Evolutionary conservation across 2,888 invertebrate species (phyloP), one percentile per base, ranked within the genome.

Genomic region (Leucophenga maculata): DNA sequence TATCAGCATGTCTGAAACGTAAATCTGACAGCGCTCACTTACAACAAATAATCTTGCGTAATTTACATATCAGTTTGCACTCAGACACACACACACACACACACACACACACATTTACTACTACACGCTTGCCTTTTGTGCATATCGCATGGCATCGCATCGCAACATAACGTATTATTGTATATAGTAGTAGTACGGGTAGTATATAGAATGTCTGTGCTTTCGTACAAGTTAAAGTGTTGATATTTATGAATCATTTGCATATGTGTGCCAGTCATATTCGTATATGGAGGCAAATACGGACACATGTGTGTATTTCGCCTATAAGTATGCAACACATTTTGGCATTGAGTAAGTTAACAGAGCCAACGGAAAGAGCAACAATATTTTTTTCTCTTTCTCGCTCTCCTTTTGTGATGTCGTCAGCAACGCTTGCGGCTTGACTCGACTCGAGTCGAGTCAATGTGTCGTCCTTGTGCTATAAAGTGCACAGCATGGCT

Each of bases 161-260:
- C n/a, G n/a, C n/a, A n/a, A 26, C 26, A 4, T 26, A 26, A 52
- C 65, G 32, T 16, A 16, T 26, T 39, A 18, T 39, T 32, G 18
- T 39, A 60, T 14, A n/a, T 50, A 8, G 16, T n/a, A 16, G 60
- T 18, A 60, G 31, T 3, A 4, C 26, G 8, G 11, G 8, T 39
- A 11, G 1, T 6, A 39, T 8, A 39, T 39, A 11, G 39, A 11
- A 11, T 39, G 39, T 39, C 9, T 39, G 39, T 39, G 11, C 39
- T 8, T 39, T 39, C 11, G 39, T 39, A 6, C 20, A 44, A 39
- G 50, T 16, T 64, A 79, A 80, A 79, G 80, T 81, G 80, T 81
- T 82, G 82, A 81, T 81, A 81, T 82, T 81, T 81, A 81, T 81
- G 80, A 82, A 81, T 82, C 80, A 80, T 81, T 81, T 81, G 80